phyloP scores from a whole-genome alignment of 2,113 vertebrate species.

The Zootoca vivipara region DNA sequence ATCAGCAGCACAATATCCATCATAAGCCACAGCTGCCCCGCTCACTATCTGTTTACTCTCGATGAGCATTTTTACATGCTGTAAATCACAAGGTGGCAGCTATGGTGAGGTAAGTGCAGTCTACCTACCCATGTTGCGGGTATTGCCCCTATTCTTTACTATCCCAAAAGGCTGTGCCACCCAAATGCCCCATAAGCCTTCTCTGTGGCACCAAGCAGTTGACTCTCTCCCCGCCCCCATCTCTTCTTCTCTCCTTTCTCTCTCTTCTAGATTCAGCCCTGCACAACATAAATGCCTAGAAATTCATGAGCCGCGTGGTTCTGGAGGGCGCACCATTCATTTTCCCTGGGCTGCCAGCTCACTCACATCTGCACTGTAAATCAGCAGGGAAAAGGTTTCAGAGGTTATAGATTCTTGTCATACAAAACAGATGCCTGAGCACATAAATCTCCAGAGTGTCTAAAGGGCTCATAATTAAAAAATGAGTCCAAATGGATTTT shows the following conservation, averaged over 20 bases:
- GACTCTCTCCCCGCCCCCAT: too few relatives aligned
- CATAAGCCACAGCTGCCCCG: slow-evolving; percentile 33
- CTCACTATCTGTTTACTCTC: slow-evolving; percentile 30
- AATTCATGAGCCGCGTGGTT: not conserved
- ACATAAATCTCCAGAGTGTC: slow-evolving; percentile 64
- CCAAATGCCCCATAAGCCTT: not conserved
- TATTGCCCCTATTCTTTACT: not conserved
- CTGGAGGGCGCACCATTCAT: slow-evolving; percentile 13
- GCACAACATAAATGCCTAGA: slow-evolving; percentile 14
- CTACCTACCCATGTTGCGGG: not conserved
- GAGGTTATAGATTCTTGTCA: slow-evolving; percentile 64
- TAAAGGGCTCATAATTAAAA: slow-evolving; percentile 74
- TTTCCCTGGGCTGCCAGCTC: slow-evolving; percentile 17
- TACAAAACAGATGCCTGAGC: slow-evolving; percentile 62
- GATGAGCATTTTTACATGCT: slow-evolving; percentile 21
- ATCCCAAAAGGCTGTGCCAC: not conserved
- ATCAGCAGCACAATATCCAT: slow-evolving; percentile 26
- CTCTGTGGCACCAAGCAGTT: not conserved
- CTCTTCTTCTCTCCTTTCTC: too few relatives aligned
- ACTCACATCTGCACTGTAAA: slow-evolving; percentile 34
- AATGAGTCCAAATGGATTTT: slow-evolving; percentile 67
- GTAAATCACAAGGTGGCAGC: slow-evolving; percentile 24
- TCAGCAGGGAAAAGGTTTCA: slow-evolving; percentile 50
- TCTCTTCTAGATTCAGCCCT: not conserved
- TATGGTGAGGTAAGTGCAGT: not conserved